These are phyloP conservation scores for Neocloeon triangulifer DNA, from an alignment of 1,140 invertebrate species.

Conservation along the genomic window DNA sequence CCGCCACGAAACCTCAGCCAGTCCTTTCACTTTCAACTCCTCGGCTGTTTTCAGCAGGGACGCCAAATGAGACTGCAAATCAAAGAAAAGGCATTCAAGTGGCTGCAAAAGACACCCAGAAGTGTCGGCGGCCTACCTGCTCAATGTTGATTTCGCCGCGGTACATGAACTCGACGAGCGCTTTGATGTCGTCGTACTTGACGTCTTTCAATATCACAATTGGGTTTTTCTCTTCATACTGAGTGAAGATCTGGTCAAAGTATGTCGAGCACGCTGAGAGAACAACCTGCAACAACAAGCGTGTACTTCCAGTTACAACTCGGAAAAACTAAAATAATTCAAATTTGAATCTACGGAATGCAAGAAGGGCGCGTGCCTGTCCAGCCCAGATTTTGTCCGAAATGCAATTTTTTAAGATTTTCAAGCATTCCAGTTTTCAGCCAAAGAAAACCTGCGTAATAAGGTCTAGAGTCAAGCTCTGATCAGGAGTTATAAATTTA, in stretches of 20 bases:
- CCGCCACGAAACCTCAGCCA: constrained; percentile 68
- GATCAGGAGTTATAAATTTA: no score
- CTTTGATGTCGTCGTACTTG: constrained; percentile 61
- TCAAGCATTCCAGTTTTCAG: no score
- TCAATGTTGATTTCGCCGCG: constrained; percentile 88
- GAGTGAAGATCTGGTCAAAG: constrained; percentile 66
- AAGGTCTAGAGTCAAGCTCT: no score
- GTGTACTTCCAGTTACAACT: constrained; percentile 5
- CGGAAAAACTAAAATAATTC: background rate
- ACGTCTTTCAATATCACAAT: constrained; percentile 69
- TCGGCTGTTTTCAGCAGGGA: constrained; percentile 76
- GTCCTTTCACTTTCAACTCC: constrained; percentile 71
- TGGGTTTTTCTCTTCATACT: constrained; percentile 69
- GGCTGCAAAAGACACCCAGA: constrained; percentile 18
- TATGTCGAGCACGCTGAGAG: constrained; percentile 66
- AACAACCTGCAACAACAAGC: constrained; percentile 33
- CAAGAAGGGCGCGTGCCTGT: no score
- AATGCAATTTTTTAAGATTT: no score
- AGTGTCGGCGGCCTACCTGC: no score
- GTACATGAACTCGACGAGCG: constrained; percentile 84
- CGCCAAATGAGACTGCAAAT: constrained; percentile 46
- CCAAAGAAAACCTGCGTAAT: no score
- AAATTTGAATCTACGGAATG: constrained; percentile 2
- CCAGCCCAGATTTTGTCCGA: no score
- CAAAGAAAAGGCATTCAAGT: no score